phyloP scores from a whole-genome alignment of 2,797 vertebrate species.

The Amazona ochrocephala region DNA sequence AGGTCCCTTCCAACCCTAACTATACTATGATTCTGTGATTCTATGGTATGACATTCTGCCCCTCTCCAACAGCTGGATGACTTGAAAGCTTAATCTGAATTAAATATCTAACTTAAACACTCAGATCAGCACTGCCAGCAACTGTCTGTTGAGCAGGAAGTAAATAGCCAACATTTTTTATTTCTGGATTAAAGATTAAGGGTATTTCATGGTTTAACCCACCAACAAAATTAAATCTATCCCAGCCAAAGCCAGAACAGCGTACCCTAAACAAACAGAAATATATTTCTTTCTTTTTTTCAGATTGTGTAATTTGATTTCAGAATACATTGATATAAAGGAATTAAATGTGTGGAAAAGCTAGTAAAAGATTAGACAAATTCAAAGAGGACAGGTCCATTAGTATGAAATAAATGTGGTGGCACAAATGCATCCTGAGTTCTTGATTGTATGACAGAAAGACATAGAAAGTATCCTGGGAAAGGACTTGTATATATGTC shows the following conservation, averaged over 20 bases:
- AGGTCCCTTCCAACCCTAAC: no score
- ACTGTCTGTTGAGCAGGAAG: not conserved
- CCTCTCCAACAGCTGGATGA: not conserved
- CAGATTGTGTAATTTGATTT: not conserved
- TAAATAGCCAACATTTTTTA: not conserved
- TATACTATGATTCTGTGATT: no score
- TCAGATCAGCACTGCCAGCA: not conserved
- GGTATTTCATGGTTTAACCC: not conserved
- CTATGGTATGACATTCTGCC: not conserved
- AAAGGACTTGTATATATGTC: not conserved
- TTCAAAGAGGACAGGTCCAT: fast-evolving
- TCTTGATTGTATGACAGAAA: not conserved
- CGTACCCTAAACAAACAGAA: not conserved
- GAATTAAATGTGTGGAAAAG: not conserved
- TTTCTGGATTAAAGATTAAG: not conserved
- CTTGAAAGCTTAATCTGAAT: not conserved
- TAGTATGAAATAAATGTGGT: not conserved
- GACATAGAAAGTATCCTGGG: not conserved
- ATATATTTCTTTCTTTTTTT: not conserved
- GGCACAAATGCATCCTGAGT: not conserved
- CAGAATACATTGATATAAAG: not conserved
- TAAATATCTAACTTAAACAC: not conserved
- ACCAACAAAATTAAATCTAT: not conserved
- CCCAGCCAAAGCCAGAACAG: not conserved
- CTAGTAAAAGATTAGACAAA: not conserved